phyloP scores from a whole-genome alignment of 2,797 vertebrate species.

The Cirrhinus mrigala region DNA sequence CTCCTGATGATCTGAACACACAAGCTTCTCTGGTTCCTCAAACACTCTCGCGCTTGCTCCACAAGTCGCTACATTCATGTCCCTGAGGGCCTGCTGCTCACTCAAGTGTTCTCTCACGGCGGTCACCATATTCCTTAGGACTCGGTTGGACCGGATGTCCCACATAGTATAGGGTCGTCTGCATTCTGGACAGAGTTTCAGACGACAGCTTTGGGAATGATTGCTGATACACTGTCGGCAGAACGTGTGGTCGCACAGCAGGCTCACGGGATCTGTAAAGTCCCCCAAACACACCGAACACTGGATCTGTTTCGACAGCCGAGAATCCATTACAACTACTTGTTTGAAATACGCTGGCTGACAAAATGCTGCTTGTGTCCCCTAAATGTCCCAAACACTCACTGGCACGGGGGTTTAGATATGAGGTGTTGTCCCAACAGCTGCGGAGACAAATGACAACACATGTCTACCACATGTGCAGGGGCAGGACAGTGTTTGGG shows the following conservation, averaged over 20 bases:
- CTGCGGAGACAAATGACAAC: conserved; percentile 56
- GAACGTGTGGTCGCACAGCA: conserved; percentile 72
- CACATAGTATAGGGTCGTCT: conserved; percentile 39
- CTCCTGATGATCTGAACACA: conserved; percentile 72
- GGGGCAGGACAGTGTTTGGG: conserved; percentile 39
- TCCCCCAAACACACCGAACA: conserved; percentile 68
- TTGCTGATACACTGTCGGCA: conserved; percentile 67
- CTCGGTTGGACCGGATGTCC: conserved; percentile 60
- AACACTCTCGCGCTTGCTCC: conserved; percentile 24
- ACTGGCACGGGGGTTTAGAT: conserved; percentile 23
- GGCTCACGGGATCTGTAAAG: conserved; percentile 69
- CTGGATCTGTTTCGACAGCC: conserved; percentile 60
- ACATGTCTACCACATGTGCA: conserved; percentile 50
- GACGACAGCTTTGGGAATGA: conserved; percentile 40
- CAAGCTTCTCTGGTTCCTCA: conserved; percentile 20
- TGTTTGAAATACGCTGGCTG: not conserved
- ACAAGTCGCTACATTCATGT: not conserved
- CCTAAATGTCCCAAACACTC: conserved; percentile 24
- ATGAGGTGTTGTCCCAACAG: conserved; percentile 39
- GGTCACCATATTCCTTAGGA: conserved; percentile 63
- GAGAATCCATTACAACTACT: conserved; percentile 54
- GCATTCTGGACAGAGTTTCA: conserved; percentile 66
- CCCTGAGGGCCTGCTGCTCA: conserved; percentile 50
- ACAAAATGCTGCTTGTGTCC: not conserved
- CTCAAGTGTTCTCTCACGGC: conserved; percentile 61